Evolutionary conservation across 2,113 vertebrate genomes (phyloP).

Genomic region (Pristiophorus japonicus): DNA sequence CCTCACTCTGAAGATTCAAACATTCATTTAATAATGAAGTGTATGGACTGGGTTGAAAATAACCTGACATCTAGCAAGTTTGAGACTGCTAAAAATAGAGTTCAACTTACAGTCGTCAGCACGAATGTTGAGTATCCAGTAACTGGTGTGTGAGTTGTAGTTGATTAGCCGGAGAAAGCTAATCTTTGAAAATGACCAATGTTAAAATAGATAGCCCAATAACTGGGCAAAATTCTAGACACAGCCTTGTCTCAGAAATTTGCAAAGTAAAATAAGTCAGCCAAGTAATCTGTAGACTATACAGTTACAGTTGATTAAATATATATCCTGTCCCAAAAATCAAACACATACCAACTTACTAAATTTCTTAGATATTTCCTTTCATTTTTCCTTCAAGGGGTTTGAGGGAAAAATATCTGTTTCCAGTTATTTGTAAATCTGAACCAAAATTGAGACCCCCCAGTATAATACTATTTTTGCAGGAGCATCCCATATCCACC

Average conservation of each 20-base stretch:
- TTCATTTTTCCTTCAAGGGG: not conserved
- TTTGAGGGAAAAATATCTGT: not conserved
- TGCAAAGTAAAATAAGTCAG: not conserved
- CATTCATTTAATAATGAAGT: not conserved
- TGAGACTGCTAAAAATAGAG: slow-evolving; percentile 26
- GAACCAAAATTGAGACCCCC: not conserved
- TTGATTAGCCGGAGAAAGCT: not conserved
- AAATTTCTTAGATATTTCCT: not conserved
- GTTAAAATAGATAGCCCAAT: not conserved
- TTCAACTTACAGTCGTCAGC: not conserved
- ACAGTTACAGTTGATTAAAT: not conserved
- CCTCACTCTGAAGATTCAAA: not conserved
- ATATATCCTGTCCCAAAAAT: not conserved
- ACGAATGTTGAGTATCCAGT: not conserved
- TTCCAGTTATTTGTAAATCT: not conserved
- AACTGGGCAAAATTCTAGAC: too few relatives aligned
- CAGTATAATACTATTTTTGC: not conserved
- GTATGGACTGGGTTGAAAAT: not conserved
- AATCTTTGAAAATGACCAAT: not conserved
- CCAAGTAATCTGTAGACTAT: not conserved
- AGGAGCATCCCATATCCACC: not conserved
- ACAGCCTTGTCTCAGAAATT: too few relatives aligned
- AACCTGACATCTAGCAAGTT: not conserved
- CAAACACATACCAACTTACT: not conserved
- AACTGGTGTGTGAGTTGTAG: not conserved